Conservation (phyloP, 35 echinoderm and acorn worm genomes). For the Patiria miniata region DNA sequence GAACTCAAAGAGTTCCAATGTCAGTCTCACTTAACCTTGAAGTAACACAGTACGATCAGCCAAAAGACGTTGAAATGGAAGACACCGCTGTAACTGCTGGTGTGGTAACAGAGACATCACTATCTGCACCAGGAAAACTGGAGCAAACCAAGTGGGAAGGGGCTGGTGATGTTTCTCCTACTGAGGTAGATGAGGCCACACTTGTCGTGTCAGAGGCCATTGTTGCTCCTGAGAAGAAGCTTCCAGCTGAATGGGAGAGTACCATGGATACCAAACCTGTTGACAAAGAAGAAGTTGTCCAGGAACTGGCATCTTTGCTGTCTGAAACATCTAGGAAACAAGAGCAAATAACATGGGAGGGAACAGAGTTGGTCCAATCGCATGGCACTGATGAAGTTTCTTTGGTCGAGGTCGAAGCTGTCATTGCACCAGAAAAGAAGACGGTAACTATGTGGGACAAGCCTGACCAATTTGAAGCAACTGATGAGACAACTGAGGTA, state of each 20-base stretch:
- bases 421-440: conserved; percentile 42
- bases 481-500: not conserved
- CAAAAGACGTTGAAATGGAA: conserved; percentile 10
- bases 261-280: not conserved
- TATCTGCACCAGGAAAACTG: not conserved
- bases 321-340: conserved; percentile 10
- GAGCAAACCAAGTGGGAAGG: conserved; percentile 11
- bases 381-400: conserved; percentile 18
- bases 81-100: conserved; percentile 7
- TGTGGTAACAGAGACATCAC: conserved; percentile 10
- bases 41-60: not conserved
- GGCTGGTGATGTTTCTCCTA: conserved; percentile 23
- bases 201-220: not conserved
- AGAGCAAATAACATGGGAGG: conserved; percentile 8
- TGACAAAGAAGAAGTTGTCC: conserved; percentile 19
- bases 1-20: not conserved
- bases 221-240: conserved; percentile 8
- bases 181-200: conserved; percentile 31
- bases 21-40: not conserved
- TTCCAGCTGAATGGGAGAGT: not conserved
- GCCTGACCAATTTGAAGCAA: not conserved
- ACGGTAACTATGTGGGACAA: not conserved
- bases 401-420: not conserved
- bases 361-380: not conserved
- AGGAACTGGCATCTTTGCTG: not conserved